A percentile compares a stretch with the other conserved stretches of the same genome.
Evolutionary conservation across 2,113 vertebrate species (phyloP).

Genomic region (Dissostichus mawsoni): DNA sequence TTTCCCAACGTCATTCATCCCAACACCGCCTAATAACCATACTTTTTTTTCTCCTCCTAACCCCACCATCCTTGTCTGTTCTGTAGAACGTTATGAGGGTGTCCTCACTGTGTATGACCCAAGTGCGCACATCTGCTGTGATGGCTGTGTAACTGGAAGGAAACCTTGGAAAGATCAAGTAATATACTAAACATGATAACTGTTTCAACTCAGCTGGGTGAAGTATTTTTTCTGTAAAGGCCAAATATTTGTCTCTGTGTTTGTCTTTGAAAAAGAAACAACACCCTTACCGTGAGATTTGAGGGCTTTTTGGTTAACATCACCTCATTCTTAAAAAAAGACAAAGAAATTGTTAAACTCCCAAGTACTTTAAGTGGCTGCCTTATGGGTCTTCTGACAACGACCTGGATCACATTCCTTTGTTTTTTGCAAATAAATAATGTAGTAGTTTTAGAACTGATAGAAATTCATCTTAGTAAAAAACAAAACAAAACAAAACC

Average conservation of each 20-base stretch:
- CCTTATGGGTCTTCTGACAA: neutral
- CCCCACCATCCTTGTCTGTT: neutral
- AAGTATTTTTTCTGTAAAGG: neutral
- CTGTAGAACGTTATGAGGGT: slow-evolving; percentile 3
- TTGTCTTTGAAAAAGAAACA: neutral
- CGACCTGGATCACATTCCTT: neutral
- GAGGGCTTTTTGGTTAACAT: neutral
- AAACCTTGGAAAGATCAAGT: slow-evolving; percentile 18
- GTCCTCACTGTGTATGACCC: neutral
- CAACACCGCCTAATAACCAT: neutral
- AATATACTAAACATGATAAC: neutral
- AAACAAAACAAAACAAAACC: neutral
- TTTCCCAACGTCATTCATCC: neutral
- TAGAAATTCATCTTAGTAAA: neutral
- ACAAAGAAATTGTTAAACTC: too few species aligned
- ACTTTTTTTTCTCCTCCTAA: neutral
- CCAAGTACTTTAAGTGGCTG: neutral
- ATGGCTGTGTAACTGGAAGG: neutral
- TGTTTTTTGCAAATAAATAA: neutral
- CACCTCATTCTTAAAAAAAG: neutral
- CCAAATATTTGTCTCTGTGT: neutral
- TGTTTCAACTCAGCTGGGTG: neutral
- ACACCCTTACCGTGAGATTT: neutral
- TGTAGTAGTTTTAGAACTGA: neutral
- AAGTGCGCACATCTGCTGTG: neutral